Conservation (phyloP, 2,888 invertebrate genomes). For the Aproaerema taeniolella region DNA sequence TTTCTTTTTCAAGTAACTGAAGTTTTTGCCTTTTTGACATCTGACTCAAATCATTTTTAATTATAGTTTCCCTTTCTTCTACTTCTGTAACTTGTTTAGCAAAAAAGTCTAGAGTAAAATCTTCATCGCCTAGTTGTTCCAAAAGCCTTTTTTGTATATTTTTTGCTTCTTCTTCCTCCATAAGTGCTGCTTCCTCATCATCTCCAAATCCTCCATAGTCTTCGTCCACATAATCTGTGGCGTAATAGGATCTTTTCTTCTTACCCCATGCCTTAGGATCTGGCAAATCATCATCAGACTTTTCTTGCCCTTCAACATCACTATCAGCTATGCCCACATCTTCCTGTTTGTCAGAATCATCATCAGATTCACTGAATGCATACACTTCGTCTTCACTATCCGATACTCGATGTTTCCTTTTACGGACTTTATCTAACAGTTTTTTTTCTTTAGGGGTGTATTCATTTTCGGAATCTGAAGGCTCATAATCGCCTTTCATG, state of each 20-base stretch:
- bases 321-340: conserved; percentile 78
- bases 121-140: conserved; percentile 87
- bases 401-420: conserved; percentile 67
- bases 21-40: conserved; percentile 86
- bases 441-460: conserved; percentile 81
- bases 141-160: conserved; percentile 86
- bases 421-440: conserved; percentile 78
- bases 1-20: conserved; percentile 88
- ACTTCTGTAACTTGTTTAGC: conserved; percentile 51
- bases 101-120: conserved; percentile 81
- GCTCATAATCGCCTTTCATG: conserved; percentile 76
- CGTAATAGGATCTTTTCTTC: conserved; percentile 86
- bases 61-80: conserved; percentile 72
- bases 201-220: conserved; percentile 85
- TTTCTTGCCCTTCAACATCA: conserved; percentile 87
- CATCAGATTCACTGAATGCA: conserved; percentile 74
- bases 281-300: conserved; percentile 83
- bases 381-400: conserved; percentile 81
- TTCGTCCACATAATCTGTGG: conserved; percentile 92
- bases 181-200: conserved; percentile 83
- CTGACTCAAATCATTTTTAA: conserved; percentile 86
- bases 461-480: conserved; percentile 85
- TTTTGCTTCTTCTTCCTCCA: conserved; percentile 90
- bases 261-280: conserved; percentile 93
- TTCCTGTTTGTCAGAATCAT: conserved; percentile 59